Evolutionary conservation across 2,113 vertebrate species (phyloP).

Genomic region (Sebastes fasciatus): DNA sequence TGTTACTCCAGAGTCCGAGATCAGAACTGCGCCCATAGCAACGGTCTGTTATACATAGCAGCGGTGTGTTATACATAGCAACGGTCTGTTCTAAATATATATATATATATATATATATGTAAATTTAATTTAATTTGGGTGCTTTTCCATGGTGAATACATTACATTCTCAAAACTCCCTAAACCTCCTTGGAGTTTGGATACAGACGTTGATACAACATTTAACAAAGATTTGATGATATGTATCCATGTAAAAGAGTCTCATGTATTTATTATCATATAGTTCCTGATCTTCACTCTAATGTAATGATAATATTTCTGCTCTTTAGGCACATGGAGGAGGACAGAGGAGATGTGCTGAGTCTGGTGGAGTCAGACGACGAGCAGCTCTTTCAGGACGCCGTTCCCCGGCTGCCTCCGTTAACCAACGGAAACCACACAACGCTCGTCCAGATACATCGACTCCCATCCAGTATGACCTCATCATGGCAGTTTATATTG

Average conservation of each 20-base stretch:
- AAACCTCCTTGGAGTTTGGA: too few species aligned
- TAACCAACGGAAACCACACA: conserved; percentile 72
- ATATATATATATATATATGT: too few species aligned
- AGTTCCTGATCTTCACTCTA: background rate
- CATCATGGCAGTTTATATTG: rapidly evolving
- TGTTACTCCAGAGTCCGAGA: too few species aligned
- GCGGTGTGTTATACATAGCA: too few species aligned
- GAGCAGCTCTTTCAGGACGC: conserved; percentile 80
- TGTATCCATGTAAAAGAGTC: background rate
- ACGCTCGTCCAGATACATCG: conserved; percentile 83
- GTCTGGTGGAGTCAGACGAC: conserved; percentile 93
- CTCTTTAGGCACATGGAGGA: conserved; percentile 66
- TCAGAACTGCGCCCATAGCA: too few species aligned
- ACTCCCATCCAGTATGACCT: conserved; percentile 76
- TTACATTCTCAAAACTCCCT: too few species aligned
- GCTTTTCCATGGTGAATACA: too few species aligned
- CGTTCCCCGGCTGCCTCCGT: conserved; percentile 74
- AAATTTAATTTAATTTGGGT: too few species aligned
- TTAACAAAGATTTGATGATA: background rate
- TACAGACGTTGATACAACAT: too few species aligned
- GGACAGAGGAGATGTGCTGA: conserved; percentile 84
- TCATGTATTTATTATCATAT: background rate
- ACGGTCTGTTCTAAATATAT: too few species aligned
- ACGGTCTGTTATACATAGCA: too few species aligned
- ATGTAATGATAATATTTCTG: background rate